Evolutionary conservation across 2,888 invertebrate species (phyloP).

Genomic region (Dermolepida albohirtum): DNA sequence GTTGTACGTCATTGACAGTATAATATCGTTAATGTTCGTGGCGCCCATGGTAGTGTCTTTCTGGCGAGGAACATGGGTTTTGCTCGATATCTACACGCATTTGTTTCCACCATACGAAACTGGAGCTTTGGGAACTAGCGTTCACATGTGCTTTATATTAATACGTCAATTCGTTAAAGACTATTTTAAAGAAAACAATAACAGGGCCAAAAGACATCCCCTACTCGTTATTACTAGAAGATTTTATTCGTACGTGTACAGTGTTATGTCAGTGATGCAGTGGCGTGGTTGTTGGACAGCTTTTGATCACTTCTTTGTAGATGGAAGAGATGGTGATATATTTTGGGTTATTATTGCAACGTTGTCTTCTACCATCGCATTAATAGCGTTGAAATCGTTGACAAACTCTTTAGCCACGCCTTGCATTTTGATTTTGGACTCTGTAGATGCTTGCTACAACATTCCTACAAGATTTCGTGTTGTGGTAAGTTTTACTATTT

Average conservation of each 20-base stretch:
- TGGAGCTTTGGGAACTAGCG: conserved; percentile 67
- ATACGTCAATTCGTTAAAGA: conserved; percentile 65
- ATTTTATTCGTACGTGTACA: conserved; percentile 67
- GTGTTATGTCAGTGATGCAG: conserved; percentile 66
- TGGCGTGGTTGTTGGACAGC: conserved; percentile 70
- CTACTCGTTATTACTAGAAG: conserved; percentile 48
- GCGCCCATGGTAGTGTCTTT: conserved; percentile 68
- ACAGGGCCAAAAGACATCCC: conserved; percentile 28
- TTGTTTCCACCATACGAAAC: conserved; percentile 68
- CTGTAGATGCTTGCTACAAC: conserved; percentile 68
- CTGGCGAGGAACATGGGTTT: conserved; percentile 70
- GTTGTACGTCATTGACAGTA: conserved; percentile 62
- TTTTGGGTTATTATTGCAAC: conserved; percentile 16
- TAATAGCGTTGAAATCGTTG: conserved; percentile 63
- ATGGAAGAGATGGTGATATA: conserved; percentile 45
- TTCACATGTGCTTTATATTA: conserved; percentile 71
- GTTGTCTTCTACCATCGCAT: conserved; percentile 47
- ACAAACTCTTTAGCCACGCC: conserved; percentile 71
- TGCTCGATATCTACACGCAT: conserved; percentile 65
- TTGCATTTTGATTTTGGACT: conserved; percentile 70
- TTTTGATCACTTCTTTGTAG: conserved; percentile 53
- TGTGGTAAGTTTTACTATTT: conserved; percentile 60
- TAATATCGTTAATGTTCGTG: conserved; percentile 64
- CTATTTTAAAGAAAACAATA: conserved; percentile 47
- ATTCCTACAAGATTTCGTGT: conserved; percentile 70